Base-by-base conservation (phyloP, 2,113 vertebrate species). In the Pomatorhinus ruficollis region DNA sequence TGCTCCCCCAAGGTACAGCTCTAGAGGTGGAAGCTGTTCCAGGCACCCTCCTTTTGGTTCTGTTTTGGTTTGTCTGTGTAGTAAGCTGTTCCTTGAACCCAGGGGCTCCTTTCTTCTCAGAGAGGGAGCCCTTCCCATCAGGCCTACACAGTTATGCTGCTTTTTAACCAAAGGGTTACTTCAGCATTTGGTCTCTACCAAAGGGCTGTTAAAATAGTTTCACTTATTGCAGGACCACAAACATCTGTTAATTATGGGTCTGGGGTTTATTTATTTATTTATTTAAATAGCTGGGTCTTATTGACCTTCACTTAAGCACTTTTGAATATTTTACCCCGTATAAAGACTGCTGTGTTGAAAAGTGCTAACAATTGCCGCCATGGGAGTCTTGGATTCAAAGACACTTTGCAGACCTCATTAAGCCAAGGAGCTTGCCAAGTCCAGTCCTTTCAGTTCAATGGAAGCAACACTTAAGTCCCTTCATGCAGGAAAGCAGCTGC, bases 171-270 rank as follows among this genome's bases (percentile, higher is more conserved):
- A 92, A 88, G 56, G 40, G 56, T 96, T 92, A 83, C 83, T 94
- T 75, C 40, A 93, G 71, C 71, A 37, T 93, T 94, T 95, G 94
- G 74, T 91, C 95, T 94, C 94, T 82, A 84, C 94, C 74, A 92
- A 91, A 89, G n/a, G 15, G 53, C 77, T 95, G 81, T 96, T 96
- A 95, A 96, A 97, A 96, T 96, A 97, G 71, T 97, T 97, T 93
- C 60, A 56, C 47, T 94, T 96, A 97, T 97, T 96, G 89, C 84
- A 85, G 95, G 74, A 94, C 96, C 95, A 95, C 95, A 96, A 97
- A 93, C 89, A 97, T 95, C 69, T 95, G 93, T 91, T 96, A 96
- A 96, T 95, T 97, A 91, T 42, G 53, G 74, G 65, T 49, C 61
- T 16, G 8, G 71, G 69, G 28, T 65, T 85, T 82, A 63, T 89